These are phyloP conservation scores for Cebus imitator DNA, from an alignment of 2,113 vertebrate genomes.

Conservation along the genomic window DNA sequence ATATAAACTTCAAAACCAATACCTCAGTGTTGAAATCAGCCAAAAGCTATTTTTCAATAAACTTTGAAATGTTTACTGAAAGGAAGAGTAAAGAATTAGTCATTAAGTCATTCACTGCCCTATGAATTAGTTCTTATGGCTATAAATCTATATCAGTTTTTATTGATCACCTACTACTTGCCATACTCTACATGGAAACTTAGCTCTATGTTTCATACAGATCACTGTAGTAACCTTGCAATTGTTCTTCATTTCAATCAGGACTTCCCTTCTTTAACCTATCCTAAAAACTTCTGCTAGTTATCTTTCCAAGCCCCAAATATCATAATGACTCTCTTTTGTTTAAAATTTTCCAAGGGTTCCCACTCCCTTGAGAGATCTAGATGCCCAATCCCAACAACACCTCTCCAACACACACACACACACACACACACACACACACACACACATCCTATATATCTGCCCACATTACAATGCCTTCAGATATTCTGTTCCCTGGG, in stretches of 20 bases:
- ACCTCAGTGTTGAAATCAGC: background rate
- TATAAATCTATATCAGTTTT: too few species aligned
- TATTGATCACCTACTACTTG: background rate
- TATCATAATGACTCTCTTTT: background rate
- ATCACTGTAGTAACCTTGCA: background rate
- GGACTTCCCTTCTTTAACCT: background rate
- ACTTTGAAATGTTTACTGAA: background rate
- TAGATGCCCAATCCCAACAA: background rate
- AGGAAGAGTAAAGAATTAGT: background rate
- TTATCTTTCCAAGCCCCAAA: background rate
- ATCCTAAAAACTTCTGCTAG: background rate
- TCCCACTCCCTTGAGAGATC: background rate
- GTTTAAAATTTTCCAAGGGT: background rate
- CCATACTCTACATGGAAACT: background rate
- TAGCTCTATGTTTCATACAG: background rate
- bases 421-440: background rate
- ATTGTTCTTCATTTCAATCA: background rate
- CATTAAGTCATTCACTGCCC: background rate
- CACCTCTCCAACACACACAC: background rate
- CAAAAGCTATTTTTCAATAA: background rate
- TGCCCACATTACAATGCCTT: background rate
- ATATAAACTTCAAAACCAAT: background rate
- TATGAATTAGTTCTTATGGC: too few species aligned
- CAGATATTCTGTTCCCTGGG: background rate
- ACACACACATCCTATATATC: background rate